Evolutionary conservation across 1,140 invertebrate genomes (phyloP), one percentile per base, ranked within the genome.

Genomic region (Carposina sasakii): DNA sequence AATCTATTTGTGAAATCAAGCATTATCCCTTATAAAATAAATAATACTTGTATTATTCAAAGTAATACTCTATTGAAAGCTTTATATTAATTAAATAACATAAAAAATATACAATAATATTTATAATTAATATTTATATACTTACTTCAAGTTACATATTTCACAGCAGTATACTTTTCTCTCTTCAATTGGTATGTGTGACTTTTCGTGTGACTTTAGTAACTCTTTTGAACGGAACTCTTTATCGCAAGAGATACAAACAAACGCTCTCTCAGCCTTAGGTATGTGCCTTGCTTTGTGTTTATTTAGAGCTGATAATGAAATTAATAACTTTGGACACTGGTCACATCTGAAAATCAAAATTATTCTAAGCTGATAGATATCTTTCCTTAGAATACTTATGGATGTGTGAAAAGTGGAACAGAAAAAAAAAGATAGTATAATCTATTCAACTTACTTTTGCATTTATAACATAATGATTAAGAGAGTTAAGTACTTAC

Each of bases 261-360:
- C 60, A 42, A 76, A 85, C 33, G 70, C 72, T 37, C 78, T 63
- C 30, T 84, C 81, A 0, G 74, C 63, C 64, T 85, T 85, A 21
- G 82, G 81, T 45, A 85, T 54, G 51, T 86, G 85, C 54, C 74
- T 67, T 67, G 81, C 67, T 66, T 83, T 84, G 49, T 86, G 85
- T 60, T 78, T 86, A 23, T 78, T 73, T 39, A 85, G 60, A 4
- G 82, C 81, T 24, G 72, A 65, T 41, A 73, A 19, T 13, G 81
- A 75, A 70, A 83, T 85, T n/a, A 79, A 75, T 56, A 85, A 76
- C 36, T 74, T 67, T 13, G 81, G 76, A 56, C 85, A 86, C 69
- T 81, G 71, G 52, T 85, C 79, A 66, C 85, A 86, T 23, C 83
- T 86, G 52, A 28, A 75, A 72, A 48, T n/a, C n/a, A n/a, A n/a